Conservation (phyloP, 2,113 vertebrate species). For the Istiophorus platypterus region DNA sequence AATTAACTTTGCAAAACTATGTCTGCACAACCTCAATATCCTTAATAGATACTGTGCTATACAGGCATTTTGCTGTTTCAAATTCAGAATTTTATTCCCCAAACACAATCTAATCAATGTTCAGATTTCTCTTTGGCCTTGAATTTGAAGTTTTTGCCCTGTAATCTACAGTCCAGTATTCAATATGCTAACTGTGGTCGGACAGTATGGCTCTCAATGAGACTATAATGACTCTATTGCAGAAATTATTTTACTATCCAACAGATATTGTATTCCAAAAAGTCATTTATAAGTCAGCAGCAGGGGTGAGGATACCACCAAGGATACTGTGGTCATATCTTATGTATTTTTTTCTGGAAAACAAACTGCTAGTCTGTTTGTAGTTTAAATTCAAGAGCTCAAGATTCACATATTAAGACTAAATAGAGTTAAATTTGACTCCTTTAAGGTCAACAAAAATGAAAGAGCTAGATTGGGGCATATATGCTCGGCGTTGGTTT, state of each 20-base stretch:
- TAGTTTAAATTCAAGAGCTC: not conserved
- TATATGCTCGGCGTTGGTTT: not conserved
- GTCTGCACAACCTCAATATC: not conserved
- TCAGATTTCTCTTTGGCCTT: constrained; percentile 1
- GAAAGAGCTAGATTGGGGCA: too few species aligned
- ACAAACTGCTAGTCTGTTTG: not conserved
- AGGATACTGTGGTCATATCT: not conserved
- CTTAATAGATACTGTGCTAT: not conserved
- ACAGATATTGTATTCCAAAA: not conserved
- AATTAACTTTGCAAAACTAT: not conserved
- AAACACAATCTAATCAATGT: constrained; percentile 1
- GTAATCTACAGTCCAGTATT: not conserved
- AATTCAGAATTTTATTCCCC: not conserved
- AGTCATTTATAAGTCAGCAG: not conserved
- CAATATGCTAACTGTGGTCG: not conserved
- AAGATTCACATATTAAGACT: too few species aligned
- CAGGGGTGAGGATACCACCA: not conserved
- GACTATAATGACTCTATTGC: not conserved
- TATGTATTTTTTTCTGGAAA: not conserved
- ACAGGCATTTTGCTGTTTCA: not conserved
- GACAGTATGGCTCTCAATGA: not conserved
- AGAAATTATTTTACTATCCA: not conserved
- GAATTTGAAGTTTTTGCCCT: not conserved
- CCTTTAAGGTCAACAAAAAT: too few species aligned
- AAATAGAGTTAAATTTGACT: too few species aligned